Percentiles rank a stretch among this genome's conserved stretches.
These are phyloP conservation scores for Drosophila arawakana DNA, from an alignment of 1,140 invertebrate genomes.

Conservation along the genomic window DNA sequence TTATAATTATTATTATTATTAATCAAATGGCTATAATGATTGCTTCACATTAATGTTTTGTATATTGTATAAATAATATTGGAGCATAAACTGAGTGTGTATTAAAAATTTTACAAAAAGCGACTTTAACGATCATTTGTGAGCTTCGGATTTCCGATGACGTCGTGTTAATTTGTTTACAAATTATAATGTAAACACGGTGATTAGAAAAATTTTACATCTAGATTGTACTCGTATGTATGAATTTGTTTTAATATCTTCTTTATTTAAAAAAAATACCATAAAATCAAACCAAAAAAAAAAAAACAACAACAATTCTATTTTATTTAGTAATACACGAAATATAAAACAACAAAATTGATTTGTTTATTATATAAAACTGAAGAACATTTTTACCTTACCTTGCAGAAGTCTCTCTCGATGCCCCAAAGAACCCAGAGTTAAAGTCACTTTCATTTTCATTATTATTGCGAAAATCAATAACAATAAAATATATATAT, in stretches of 20 bases:
- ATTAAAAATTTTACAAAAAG: slow-evolving; percentile 46
- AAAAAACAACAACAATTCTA: slow-evolving; percentile 38
- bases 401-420: not conserved
- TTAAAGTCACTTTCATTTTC: not conserved
- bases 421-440: not conserved
- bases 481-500: slow-evolving; percentile 7
- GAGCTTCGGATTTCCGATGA: slow-evolving; percentile 40
- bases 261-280: slow-evolving; percentile 30
- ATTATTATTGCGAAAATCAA: slow-evolving; percentile 22
- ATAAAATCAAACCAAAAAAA: too few relatives aligned
- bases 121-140: slow-evolving; percentile 30
- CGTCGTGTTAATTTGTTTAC: slow-evolving; percentile 44
- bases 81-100: slow-evolving; percentile 39
- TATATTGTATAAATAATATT: slow-evolving; percentile 40
- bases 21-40: slow-evolving; percentile 22
- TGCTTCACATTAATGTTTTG: slow-evolving; percentile 37
- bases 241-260: slow-evolving; percentile 32
- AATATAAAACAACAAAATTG: slow-evolving; percentile 8
- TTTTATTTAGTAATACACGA: slow-evolving; percentile 43
- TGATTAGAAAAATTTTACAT: slow-evolving; percentile 50
- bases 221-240: slow-evolving; percentile 44
- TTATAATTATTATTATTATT: slow-evolving; percentile 18
- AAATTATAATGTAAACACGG: slow-evolving; percentile 45
- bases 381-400: too few relatives aligned
- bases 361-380: not conserved